Percentiles rank a stretch among this genome's conserved stretches.
phyloP scores from a whole-genome alignment of 2,888 invertebrate species.

The Mantis religiosa region DNA sequence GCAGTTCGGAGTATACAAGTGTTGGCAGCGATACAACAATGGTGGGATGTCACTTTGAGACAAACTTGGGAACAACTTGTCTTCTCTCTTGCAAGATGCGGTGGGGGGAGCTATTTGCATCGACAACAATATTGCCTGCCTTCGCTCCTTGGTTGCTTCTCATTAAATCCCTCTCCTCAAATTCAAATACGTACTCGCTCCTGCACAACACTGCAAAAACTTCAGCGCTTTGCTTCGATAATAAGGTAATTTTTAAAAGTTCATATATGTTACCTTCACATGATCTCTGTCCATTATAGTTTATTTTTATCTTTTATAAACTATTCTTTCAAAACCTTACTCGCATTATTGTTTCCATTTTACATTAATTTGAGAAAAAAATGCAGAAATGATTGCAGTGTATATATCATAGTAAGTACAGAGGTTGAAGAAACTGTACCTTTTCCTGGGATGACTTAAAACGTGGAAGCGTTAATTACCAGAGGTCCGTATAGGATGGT shows the following conservation, averaged over 20 bases:
- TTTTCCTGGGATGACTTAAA: no score
- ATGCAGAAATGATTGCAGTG: no score
- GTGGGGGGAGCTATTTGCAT: slow-evolving; percentile 11
- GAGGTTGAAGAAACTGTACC: no score
- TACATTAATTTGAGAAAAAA: no score
- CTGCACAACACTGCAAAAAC: neutral
- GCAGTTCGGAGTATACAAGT: neutral
- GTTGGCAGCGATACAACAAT: neutral
- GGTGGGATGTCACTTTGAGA: slow-evolving; percentile 6
- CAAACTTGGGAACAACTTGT: slow-evolving; percentile 14
- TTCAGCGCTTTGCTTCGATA: neutral
- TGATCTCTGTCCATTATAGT: no score
- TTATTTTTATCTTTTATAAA: no score
- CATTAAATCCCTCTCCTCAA: slow-evolving; percentile 4
- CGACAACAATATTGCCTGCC: slow-evolving; percentile 13
- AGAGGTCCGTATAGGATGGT: no score
- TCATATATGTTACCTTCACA: no score
- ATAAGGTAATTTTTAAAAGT: neutral
- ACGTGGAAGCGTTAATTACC: no score
- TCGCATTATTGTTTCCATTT: no score
- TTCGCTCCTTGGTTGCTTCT: neutral
- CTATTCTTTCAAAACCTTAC: no score
- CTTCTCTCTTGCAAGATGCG: slow-evolving; percentile 3
- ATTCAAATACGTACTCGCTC: neutral
- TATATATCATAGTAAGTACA: no score